Evolutionary conservation across 2,113 vertebrate species (phyloP), one percentile per base, ranked within the genome.

Genomic region (Larimichthys polyactis): DNA sequence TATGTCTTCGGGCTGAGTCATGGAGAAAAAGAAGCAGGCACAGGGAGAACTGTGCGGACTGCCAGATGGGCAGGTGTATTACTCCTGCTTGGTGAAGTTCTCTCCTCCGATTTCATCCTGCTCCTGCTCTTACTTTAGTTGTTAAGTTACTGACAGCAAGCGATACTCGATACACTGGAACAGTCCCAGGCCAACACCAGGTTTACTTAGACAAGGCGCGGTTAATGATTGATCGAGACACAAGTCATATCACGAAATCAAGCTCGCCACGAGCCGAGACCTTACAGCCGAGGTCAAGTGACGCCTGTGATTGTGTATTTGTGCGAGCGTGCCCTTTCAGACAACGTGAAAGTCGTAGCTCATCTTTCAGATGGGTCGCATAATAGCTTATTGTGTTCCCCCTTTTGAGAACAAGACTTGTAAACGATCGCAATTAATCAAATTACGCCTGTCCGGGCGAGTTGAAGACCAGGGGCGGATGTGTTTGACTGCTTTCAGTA

Each of bases 191-290:
- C 27, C 10, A 4, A 75, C 73, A 24, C 71, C 68, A 58, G 54
- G 22, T 75, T 62, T 71, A 72, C 68, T 79, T 81, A 44, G 54
- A 81, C 78, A 63, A 59, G 71, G 49, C 22, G 63, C 22, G 2
- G 49, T 83, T 44, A 82, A 87, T 85, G 83, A 86, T 82, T 88
- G 87, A 90, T 85, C 12, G 4, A 52, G 73, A 75, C 67, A 63
- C 69, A 2, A 59, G 82, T 76, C 71, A 12, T 32, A 71, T 71
- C 63, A 9, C 5, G 76, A 73, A 72, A 71, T 76, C 71, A 63
- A 75, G 71, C 57, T 55, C 3, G 17, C 15, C 11, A 19, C 2
- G 52, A 36, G 65, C 58, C 10, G 7, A 15, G 79, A 81, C 84
- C 82, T 77, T 60, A 46, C 78, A 68, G 70, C 52, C 12, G 1